Percentiles rank a stretch among this genome's conserved stretches.
These are phyloP conservation scores for Archaeoteleia sp. DNA, from an alignment of 2,888 invertebrate genomes.

Conservation along the genomic window DNA sequence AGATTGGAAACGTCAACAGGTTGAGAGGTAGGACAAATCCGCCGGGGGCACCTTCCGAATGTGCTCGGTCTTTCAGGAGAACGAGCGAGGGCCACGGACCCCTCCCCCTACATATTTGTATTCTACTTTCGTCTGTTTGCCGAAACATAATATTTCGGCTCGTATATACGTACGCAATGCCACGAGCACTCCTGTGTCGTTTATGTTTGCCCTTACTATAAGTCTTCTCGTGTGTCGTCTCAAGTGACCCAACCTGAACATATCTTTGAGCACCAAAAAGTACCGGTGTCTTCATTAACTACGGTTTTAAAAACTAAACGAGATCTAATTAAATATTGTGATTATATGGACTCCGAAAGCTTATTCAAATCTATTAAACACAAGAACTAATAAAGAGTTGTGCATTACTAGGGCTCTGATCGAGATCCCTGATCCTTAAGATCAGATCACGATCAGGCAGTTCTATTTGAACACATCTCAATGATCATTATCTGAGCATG, in stretches of 20 bases:
- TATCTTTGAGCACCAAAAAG: constrained; percentile 36
- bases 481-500: no score
- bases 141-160: constrained; percentile 73
- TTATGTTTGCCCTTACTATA: constrained; percentile 60
- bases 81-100: constrained; percentile 56
- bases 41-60: constrained; percentile 54
- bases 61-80: constrained; percentile 58
- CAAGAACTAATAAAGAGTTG: constrained; percentile 28
- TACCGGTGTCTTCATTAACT: constrained; percentile 39
- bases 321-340: constrained; percentile 38
- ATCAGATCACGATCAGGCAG: no score
- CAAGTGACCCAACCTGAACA: constrained; percentile 45
- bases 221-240: constrained; percentile 54
- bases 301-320: constrained; percentile 29
- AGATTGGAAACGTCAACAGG: constrained; percentile 71
- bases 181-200: constrained; percentile 57
- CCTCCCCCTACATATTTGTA: constrained; percentile 72
- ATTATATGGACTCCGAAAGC: constrained; percentile 27
- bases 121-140: constrained; percentile 72
- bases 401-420: no score
- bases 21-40: constrained; percentile 66
- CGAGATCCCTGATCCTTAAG: no score
- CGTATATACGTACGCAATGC: constrained; percentile 58
- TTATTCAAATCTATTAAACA: constrained; percentile 33
- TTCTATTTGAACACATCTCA: no score